Base-by-base conservation (phyloP, 2,888 invertebrate genomes). In the Herminia tarsipennalis region DNA sequence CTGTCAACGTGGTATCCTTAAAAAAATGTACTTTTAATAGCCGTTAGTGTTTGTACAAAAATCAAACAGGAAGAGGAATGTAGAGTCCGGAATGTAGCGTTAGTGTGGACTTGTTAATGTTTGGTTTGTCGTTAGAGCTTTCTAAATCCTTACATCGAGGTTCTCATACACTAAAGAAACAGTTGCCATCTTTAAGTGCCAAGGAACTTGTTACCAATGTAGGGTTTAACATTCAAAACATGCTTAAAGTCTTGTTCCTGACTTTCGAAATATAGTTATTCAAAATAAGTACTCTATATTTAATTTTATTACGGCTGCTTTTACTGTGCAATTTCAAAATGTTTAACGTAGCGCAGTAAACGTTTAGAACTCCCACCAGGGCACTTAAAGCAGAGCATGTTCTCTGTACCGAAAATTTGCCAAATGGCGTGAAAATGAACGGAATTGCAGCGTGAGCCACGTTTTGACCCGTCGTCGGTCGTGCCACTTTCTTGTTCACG, bases 81-180 rank as follows among this genome's bases (percentile, higher is more conserved):
- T 74, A 75, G 75, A 70, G 75, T 63, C 70, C 51, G 86, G 85
- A 83, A 86, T 86, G 86, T 78, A 79, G 76, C 78, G 66, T 58
- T 66, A 56, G 71, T 69, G 71, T 74, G 76, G 76, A 78, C 74
- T 68, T 70, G 73, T 60, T 70, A 67, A 64, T 88, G 82, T 90
- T 90, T 89, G 86, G 68, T 67, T 64, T 79, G 74, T 79, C 59
- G 75, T 89, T 89, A 88, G 79, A 84, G 73, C 83, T 83, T 77
- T 83, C 79, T 76, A 78, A 81, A 81, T 78, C 82, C 84, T 81
- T 77, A 65, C 64, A 58, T 58, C 54, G 63, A 56, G 64, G 69
- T 66, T 52, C 56, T 39, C 52, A 65, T 60, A 44, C 50, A 46
- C 14, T 30, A 54, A 40, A 40, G 32, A 33, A 40, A 45, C 34